Percentiles rank a stretch among this genome's conserved stretches.
These are phyloP conservation scores for Drepanosiphum platanoidis DNA, from an alignment of 2,888 invertebrate species.

Conservation along the genomic window DNA sequence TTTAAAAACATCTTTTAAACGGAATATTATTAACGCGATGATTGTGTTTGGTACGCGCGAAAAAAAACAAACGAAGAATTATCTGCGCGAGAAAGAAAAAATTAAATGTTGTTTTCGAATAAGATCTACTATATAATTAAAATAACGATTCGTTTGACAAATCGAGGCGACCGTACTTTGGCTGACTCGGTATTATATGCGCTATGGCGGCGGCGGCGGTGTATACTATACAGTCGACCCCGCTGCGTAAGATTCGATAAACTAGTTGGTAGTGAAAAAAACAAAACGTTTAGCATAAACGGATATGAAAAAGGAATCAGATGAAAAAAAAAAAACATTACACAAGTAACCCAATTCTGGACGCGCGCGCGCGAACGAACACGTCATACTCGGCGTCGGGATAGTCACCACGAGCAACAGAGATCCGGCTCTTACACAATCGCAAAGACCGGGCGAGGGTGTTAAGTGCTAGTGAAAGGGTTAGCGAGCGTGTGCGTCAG, in stretches of 20 bases:
- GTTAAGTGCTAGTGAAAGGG: neutral
- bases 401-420: neutral
- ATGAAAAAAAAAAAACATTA: conserved; percentile 5
- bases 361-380: neutral
- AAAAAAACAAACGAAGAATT: neutral
- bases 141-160: neutral
- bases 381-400: neutral
- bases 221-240: neutral
- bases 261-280: neutral
- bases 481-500: neutral
- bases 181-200: neutral
- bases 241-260: neutral
- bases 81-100: neutral
- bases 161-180: neutral
- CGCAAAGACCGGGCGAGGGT: neutral
- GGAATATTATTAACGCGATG: too few species aligned
- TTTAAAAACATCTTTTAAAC: too few species aligned
- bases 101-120: neutral
- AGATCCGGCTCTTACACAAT: conserved; percentile 49
- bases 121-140: neutral
- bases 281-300: neutral
- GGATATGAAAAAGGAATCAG: neutral
- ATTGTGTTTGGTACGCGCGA: too few species aligned
- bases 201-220: too few species aligned
- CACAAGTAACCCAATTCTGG: conserved; percentile 54